These are phyloP conservation scores for Artibeus lituratus DNA, from an alignment of 2,797 vertebrate genomes.

Conservation along the genomic window DNA sequence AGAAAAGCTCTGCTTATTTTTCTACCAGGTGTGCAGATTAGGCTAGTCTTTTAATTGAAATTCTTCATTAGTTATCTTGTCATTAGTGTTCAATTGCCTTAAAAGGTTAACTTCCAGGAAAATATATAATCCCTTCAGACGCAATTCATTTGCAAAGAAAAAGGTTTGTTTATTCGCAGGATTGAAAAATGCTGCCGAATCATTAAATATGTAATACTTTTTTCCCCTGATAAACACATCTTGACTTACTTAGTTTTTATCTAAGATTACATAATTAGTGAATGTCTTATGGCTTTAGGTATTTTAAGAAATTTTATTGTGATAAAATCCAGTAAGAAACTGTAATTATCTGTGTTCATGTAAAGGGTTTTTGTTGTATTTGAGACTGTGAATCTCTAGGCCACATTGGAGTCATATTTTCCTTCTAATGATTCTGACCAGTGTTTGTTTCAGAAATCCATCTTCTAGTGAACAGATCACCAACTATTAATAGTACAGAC, in stretches of 20 bases:
- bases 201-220: slow-evolving; percentile 34
- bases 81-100: background rate
- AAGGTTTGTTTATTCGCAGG: slow-evolving; percentile 46
- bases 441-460: background rate
- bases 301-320: slow-evolving; percentile 28
- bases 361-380: slow-evolving; percentile 18
- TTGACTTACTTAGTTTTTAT: slow-evolving; percentile 73
- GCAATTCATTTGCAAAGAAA: background rate
- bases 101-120: slow-evolving; percentile 51
- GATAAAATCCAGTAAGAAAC: background rate
- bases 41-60: slow-evolving; percentile 9
- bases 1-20: background rate
- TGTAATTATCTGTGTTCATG: background rate
- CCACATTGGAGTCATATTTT: slow-evolving; percentile 5
- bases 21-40: background rate
- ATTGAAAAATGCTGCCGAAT: slow-evolving; percentile 56
- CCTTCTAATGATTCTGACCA: slow-evolving; percentile 13
- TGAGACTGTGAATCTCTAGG: background rate
- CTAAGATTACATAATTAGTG: slow-evolving; percentile 68
- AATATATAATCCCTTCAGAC: background rate
- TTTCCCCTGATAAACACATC: slow-evolving; percentile 60
- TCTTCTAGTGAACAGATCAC: background rate
- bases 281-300: background rate
- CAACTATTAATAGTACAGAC: slow-evolving; percentile 15
- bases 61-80: slow-evolving; percentile 26